Evolutionary conservation across 2,113 vertebrate genomes (phyloP).

Genomic region (Natator depressus): DNA sequence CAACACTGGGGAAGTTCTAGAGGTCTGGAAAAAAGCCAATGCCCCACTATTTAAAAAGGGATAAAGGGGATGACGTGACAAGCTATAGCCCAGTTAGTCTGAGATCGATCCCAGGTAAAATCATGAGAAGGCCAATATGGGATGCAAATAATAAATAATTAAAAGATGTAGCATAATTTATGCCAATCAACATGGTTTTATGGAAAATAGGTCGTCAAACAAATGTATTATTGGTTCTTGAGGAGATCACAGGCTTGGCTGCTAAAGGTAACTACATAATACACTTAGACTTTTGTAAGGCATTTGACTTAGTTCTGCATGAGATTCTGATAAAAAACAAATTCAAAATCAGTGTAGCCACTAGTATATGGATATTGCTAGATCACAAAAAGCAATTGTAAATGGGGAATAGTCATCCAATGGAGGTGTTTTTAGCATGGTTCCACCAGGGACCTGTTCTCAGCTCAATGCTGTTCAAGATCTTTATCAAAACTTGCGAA

Average conservation of each 20-base stretch:
- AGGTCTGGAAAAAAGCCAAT: neutral
- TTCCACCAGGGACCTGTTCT: neutral
- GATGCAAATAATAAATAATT: neutral
- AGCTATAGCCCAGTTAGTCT: rapidly evolving
- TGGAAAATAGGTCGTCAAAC: neutral
- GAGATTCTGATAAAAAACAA: neutral
- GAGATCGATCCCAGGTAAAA: neutral
- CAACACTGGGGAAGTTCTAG: neutral
- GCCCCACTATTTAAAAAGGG: neutral
- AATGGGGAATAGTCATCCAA: rapidly evolving
- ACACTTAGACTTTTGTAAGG: neutral
- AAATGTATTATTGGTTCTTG: neutral
- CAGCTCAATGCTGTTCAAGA: neutral
- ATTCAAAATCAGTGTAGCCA: neutral
- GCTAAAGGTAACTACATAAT: neutral
- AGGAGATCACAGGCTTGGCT: neutral
- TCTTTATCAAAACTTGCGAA: neutral
- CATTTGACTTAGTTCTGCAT: neutral
- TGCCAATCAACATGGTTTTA: neutral
- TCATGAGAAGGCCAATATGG: neutral
- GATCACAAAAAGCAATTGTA: neutral
- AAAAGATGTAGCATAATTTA: neutral
- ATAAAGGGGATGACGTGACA: neutral
- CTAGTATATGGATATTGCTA: neutral
- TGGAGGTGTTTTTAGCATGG: neutral